Percentiles rank a stretch among this genome's conserved stretches.
phyloP scores from a whole-genome alignment of 2,113 vertebrate genomes.

The Oostethus manadensis region DNA sequence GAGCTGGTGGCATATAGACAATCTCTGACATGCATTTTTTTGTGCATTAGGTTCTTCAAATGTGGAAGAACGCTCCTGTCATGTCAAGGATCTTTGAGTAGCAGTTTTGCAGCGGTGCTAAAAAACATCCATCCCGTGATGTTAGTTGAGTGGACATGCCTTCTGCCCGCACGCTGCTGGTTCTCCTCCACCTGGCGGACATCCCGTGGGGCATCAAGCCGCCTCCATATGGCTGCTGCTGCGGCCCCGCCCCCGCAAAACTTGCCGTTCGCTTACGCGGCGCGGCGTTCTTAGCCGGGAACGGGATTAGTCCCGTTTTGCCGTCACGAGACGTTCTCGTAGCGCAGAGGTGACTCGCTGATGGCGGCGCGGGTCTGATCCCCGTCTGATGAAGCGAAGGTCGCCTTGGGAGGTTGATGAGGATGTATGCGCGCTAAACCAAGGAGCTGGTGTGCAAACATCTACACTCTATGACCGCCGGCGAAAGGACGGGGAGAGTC shows the following conservation, averaged over 20 bases:
- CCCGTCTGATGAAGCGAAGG: conserved; percentile 56
- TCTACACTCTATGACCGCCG: not conserved
- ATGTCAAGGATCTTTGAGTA: too few relatives aligned
- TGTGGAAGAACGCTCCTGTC: too few relatives aligned
- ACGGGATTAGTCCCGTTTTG: conserved; percentile 41
- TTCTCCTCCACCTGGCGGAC: conserved; percentile 41
- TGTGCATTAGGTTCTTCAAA: too few relatives aligned
- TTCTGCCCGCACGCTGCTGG: conserved; percentile 22
- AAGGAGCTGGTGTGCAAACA: conserved; percentile 10
- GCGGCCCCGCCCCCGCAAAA: conserved; percentile 18
- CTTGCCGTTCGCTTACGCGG: too few relatives aligned
- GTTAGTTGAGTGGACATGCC: conserved; percentile 42
- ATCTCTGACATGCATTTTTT: too few relatives aligned
- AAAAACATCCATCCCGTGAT: conserved; percentile 15
- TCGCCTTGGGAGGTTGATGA: conserved; percentile 38
- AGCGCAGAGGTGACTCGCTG: conserved; percentile 23
- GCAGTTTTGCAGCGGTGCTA: too few relatives aligned
- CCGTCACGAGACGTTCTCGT: conserved; percentile 20
- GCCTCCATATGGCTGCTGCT: conserved; percentile 34
- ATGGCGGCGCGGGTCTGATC: conserved; percentile 42
- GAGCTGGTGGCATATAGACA: too few relatives aligned
- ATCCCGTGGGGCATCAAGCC: conserved; percentile 44
- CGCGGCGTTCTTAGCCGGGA: too few relatives aligned
- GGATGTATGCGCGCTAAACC: conserved; percentile 45
- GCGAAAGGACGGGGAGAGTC: too few relatives aligned